Evolutionary conservation across 2,888 invertebrate species (phyloP).

Genomic region (Barypeithes pellucidus): DNA sequence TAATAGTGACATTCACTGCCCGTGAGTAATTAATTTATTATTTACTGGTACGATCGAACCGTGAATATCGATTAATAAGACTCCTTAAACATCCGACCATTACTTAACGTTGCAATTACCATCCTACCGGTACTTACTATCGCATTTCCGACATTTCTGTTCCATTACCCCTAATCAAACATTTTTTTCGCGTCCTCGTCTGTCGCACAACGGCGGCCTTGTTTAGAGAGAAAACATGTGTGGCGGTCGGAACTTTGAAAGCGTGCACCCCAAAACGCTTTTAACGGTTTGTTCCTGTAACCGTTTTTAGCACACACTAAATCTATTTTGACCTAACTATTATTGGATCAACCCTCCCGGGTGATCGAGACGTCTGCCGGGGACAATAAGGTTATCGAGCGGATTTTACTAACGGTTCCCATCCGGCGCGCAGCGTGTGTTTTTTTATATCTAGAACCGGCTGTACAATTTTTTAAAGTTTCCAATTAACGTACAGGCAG

Average conservation of each 20-base stretch:
- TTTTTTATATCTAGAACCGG: constrained; percentile 4
- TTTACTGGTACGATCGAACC: too few species aligned
- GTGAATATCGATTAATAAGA: too few species aligned
- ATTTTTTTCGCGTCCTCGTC: constrained; percentile 48
- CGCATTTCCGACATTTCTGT: constrained; percentile 31
- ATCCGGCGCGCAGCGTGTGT: not conserved
- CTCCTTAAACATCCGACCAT: too few species aligned
- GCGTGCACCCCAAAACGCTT: constrained; percentile 40
- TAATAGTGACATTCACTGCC: too few species aligned
- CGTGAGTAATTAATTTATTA: too few species aligned
- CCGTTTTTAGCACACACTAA: constrained; percentile 48
- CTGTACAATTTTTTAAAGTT: not conserved
- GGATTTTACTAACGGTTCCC: not conserved
- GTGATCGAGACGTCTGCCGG: constrained; percentile 12
- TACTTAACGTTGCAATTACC: constrained; percentile 18
- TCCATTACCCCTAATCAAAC: constrained; percentile 24
- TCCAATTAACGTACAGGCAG: too few species aligned
- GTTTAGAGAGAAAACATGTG: constrained; percentile 52
- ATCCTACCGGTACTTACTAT: constrained; percentile 16
- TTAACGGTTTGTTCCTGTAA: constrained; percentile 49
- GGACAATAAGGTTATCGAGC: not conserved
- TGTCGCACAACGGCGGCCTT: not conserved
- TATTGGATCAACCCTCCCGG: constrained; percentile 12
- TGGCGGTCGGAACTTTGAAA: constrained; percentile 44
- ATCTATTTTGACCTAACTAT: constrained; percentile 43